Conservation (phyloP, 2,888 invertebrate species). For the Odontocerum albicorne region DNA sequence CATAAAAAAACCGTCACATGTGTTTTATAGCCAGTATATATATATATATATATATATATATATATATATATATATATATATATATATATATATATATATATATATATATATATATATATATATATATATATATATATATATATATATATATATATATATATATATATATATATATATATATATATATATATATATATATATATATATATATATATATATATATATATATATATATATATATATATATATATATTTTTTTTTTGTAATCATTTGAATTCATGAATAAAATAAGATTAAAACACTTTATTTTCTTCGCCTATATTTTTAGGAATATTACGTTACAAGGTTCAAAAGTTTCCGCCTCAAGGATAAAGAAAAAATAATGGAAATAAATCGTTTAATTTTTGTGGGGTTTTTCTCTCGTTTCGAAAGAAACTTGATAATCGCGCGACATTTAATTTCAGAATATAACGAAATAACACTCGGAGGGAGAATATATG, state of each 20-base stretch:
- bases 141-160: not conserved
- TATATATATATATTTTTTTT: not conserved
- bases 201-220: not conserved
- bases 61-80: not conserved
- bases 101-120: not conserved
- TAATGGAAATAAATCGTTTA: no score
- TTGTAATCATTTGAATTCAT: no score
- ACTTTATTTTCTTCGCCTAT: not conserved
- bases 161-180: not conserved
- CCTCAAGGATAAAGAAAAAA: no score
- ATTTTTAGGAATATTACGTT: not conserved
- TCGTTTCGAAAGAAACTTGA: no score
- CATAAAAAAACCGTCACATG: no score
- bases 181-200: not conserved
- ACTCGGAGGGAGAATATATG: no score
- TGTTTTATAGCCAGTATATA: not conserved
- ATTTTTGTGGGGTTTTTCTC: no score
- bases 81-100: not conserved
- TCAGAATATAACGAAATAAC: no score
- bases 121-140: not conserved
- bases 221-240: not conserved
- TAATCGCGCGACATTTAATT: no score
- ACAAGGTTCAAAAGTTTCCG: not conserved
- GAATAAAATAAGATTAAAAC: no score
- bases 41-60: not conserved